Conservation (phyloP, 2,888 invertebrate species). For the Trichogramma dendrolimi region DNA sequence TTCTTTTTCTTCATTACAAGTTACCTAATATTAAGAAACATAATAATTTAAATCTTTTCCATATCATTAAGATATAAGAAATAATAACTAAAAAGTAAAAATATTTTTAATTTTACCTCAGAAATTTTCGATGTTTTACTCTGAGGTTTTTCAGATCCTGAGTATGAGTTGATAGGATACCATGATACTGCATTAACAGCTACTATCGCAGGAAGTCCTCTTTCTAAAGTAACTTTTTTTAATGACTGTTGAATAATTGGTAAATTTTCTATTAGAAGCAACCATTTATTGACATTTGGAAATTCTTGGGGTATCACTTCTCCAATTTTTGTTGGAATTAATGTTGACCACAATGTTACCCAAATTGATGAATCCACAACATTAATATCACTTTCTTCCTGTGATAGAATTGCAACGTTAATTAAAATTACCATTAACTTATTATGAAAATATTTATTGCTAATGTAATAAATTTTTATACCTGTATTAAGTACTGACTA, state of each 20-base stretch:
- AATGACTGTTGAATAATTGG: constrained; percentile 44
- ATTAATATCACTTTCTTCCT: constrained; percentile 58
- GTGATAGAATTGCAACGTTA: constrained; percentile 36
- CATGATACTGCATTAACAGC: constrained; percentile 43
- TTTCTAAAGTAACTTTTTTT: constrained; percentile 38
- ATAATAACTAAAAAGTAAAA: background rate
- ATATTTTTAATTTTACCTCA: constrained; percentile 28
- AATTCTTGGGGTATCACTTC: constrained; percentile 58
- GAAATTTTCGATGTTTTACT: constrained; percentile 25
- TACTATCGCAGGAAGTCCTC: constrained; percentile 40
- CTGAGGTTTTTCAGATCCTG: constrained; percentile 29
- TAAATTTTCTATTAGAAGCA: constrained; percentile 56
- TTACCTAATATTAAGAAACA: constrained; percentile 30
- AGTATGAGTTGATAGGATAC: constrained; percentile 43
- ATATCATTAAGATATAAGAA: background rate
- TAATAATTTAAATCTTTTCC: constrained; percentile 9
- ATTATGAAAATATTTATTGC: constrained; percentile 7
- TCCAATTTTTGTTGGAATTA: constrained; percentile 58
- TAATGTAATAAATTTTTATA: constrained; percentile 41
- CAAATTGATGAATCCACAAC: constrained; percentile 71
- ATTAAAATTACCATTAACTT: constrained; percentile 1
- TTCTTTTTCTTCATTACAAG: constrained; percentile 39
- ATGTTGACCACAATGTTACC: constrained; percentile 67
- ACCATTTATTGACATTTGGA: constrained; percentile 61
- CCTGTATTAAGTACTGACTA: constrained; percentile 61